A percentile compares a stretch with the other conserved stretches of the same genome.
phyloP scores from a whole-genome alignment of 2,888 invertebrate genomes.

The Nymphalis urticae region DNA sequence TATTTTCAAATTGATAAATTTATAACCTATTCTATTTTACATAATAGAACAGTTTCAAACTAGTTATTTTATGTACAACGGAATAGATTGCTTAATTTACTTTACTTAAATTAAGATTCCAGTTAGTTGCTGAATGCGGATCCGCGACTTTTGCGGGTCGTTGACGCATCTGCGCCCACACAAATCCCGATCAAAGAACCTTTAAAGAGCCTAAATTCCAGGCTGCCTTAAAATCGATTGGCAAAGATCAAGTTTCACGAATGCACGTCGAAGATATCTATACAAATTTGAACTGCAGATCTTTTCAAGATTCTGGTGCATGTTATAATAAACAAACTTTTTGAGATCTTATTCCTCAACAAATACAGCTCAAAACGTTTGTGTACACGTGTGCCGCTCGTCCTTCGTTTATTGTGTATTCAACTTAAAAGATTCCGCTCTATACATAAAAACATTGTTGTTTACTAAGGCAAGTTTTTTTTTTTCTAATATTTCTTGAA shows the following conservation, averaged over 20 bases:
- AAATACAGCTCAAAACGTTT: conserved; percentile 69
- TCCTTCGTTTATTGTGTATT: conserved; percentile 64
- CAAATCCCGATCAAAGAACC: conserved; percentile 58
- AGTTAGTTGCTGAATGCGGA: conserved; percentile 67
- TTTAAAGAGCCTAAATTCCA: conserved; percentile 43
- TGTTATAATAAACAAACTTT: conserved; percentile 37
- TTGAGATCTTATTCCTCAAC: conserved; percentile 44
- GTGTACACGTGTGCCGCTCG: conserved; percentile 67
- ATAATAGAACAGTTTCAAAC: not conserved
- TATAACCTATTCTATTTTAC: not conserved
- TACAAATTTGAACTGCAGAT: conserved; percentile 11
- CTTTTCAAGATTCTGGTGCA: conserved; percentile 39
- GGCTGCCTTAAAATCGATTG: conserved; percentile 34
- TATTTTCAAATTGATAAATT: not conserved
- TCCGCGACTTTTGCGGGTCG: conserved; percentile 79
- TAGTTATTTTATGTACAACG: conserved; percentile 10
- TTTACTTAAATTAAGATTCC: conserved; percentile 34
- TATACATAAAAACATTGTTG: conserved; percentile 52
- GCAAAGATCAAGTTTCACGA: conserved; percentile 30
- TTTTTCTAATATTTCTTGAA: conserved; percentile 24
- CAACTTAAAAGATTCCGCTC: conserved; percentile 68
- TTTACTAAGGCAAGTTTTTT: conserved; percentile 38
- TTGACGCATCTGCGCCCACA: conserved; percentile 79
- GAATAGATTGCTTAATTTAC: conserved; percentile 13
- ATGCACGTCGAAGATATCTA: conserved; percentile 9